Base-by-base conservation (phyloP, 2,888 invertebrate species). In the Elegia similella region DNA sequence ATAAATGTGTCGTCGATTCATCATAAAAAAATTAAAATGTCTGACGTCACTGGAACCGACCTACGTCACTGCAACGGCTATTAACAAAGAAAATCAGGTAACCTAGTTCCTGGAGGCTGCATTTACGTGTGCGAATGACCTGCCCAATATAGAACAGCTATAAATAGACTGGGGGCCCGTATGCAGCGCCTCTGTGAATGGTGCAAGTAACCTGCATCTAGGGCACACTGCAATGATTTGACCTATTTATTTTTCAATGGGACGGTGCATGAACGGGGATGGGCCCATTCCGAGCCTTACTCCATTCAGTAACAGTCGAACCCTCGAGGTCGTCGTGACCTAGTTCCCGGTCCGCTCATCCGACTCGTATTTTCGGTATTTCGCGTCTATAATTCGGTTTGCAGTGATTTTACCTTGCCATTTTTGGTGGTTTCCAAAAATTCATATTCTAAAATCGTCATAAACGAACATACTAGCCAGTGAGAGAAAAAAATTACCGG, bases 161-260 rank as follows among this genome's bases (percentile, higher is more conserved):
- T 84, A 82, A 82, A 86, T 90, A 88, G 88, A 80, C 71, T 62
- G 73, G 80, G 80, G 84, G 80, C 79, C 73, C 75, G 73, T 73
- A 74, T 81, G 78, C 78, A 77, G 72, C 76, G 67, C 73, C 66
- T 69, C 76, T 72, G 76, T 86, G 86, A 88, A 86, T 88, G 87
- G 86, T 81, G 82, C 82, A 83, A 76, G 75, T 72, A 69, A 70
- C 76, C 74, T 80, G 80, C 83, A 90, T 80, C 75, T 85, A 76
- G 88, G 83, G 69, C 87, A 86, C 86, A 75, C 76, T 89, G 90
- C 89, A 89, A 85, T 86, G 81, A 86, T 86, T 80, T 88, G 90
- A 91, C 91, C 91, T 88, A 91, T 86, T 81, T 91, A 87, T 89
- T 88, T 87, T 88, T 90, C 86, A 90, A 91, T 90, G 90, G 86